Evolutionary conservation across 2,113 vertebrate genomes (phyloP), one percentile per base, ranked within the genome.

Genomic region (Psophia crepitans): DNA sequence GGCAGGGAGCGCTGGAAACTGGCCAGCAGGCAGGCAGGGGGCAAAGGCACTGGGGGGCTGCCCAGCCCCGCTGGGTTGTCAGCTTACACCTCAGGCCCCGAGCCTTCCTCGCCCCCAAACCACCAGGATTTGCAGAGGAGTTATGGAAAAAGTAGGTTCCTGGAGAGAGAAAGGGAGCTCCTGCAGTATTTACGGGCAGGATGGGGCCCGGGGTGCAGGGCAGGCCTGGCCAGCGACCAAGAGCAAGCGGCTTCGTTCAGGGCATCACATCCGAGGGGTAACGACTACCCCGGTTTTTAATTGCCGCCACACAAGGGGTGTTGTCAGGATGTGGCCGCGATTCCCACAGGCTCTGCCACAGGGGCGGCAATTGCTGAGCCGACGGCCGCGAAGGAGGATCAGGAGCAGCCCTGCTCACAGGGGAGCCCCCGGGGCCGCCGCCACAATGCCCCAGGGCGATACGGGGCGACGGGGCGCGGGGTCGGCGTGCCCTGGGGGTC

Each of bases 221-320:
- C 43, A 16, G 53, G 24, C n/a, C 39, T 1, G 1, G n/a, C 30
- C 41, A 22, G 32, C 1, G 4, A 56, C 39, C 0, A 9, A 83
- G n/a, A 48, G 46, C 5, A 8, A 35, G 81, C 5, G 13, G 80
- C 48, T 91, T 54, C 0, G 0, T 54, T 75, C 32, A 37, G 28
- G 28, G 58, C 33, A 21, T 9, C 6, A 3, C 24, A 49, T 19
- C 71, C 1, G 0, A 54, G 61, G 0, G 0, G 66, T 22, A 83
- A 83, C 0, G 3, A 41, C 14, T 9, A 44, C 24, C n/a, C 6
- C 4, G 3, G 27, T 8, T 58, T 71, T 33, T 26, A 60, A 5
- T 2, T 19, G 48, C 2, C 27, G 22, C 57, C 13, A 4, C 0
- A 1, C 0, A 0, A 49, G 21, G 1, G 2, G 49, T 32, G 32